Percentiles rank a stretch among this genome's conserved stretches.
Evolutionary conservation across 1,140 invertebrate genomes (phyloP).

Genomic region (Phthorimaea operculella): DNA sequence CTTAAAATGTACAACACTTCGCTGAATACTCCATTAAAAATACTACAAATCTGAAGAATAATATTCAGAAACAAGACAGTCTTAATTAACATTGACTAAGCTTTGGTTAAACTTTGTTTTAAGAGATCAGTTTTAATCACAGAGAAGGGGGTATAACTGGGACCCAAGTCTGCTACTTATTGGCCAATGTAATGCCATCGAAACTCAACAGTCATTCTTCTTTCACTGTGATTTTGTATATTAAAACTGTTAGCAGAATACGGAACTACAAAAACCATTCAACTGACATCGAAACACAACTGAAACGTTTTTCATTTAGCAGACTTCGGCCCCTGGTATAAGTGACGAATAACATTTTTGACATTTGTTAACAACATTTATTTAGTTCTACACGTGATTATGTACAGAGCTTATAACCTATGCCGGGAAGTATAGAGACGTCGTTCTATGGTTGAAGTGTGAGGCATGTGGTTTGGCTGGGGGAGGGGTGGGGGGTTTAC

Average conservation of each 20-base stretch:
- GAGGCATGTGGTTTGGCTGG: background rate
- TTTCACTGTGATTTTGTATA: too few species aligned
- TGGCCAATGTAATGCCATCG: too few species aligned
- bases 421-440: constrained; percentile 16
- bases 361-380: constrained; percentile 38
- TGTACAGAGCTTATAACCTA: constrained; percentile 55
- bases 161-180: too few species aligned
- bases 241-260: too few species aligned
- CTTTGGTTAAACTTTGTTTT: too few species aligned
- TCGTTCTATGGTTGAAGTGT: background rate
- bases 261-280: too few species aligned
- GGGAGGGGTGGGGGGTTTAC: background rate
- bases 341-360: constrained; percentile 15
- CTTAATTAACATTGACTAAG: constrained; percentile 14
- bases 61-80: constrained; percentile 19
- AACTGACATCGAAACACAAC: too few species aligned
- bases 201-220: too few species aligned
- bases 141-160: too few species aligned
- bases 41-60: background rate
- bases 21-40: constrained; percentile 16
- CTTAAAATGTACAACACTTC: constrained; percentile 57
- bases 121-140: too few species aligned
- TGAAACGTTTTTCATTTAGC: too few species aligned
- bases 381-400: constrained; percentile 44
- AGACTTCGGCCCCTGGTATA: too few species aligned